Conservation (phyloP, 23 tunicate species). For the Halocynthia roretzi region DNA sequence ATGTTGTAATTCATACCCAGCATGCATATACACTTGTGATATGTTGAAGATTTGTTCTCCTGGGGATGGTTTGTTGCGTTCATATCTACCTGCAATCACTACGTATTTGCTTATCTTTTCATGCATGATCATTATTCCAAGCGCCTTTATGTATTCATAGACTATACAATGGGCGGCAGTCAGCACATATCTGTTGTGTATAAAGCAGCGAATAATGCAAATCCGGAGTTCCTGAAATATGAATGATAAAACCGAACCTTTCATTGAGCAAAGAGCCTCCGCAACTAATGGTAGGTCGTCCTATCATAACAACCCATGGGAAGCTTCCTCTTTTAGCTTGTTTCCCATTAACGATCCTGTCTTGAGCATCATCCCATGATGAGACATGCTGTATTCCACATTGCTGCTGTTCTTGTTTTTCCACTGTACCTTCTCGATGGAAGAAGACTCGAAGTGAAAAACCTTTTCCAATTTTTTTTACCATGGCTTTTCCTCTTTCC, state of each 20-base stretch:
- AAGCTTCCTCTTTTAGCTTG: constrained; percentile 15
- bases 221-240: too few relatives aligned
- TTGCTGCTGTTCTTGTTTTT: neutral
- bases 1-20: constrained; percentile 10
- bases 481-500: neutral
- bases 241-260: neutral
- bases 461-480: neutral
- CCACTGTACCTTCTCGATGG: neutral
- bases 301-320: constrained; percentile 20
- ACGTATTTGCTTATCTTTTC: neutral
- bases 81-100: constrained; percentile 21
- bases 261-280: constrained; percentile 22
- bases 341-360: constrained; percentile 20
- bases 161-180: constrained; percentile 22
- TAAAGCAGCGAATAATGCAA: neutral
- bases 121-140: neutral
- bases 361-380: constrained; percentile 5
- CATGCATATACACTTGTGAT: constrained; percentile 1
- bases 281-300: constrained; percentile 3
- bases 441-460: neutral
- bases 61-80: constrained; percentile 15
- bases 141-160: neutral
- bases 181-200: constrained; percentile 3
- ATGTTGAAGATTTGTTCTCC: constrained; percentile 29
- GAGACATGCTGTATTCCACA: constrained; percentile 19